Base-by-base conservation (phyloP, 2,113 vertebrate genomes). In the Sialia sialis region DNA sequence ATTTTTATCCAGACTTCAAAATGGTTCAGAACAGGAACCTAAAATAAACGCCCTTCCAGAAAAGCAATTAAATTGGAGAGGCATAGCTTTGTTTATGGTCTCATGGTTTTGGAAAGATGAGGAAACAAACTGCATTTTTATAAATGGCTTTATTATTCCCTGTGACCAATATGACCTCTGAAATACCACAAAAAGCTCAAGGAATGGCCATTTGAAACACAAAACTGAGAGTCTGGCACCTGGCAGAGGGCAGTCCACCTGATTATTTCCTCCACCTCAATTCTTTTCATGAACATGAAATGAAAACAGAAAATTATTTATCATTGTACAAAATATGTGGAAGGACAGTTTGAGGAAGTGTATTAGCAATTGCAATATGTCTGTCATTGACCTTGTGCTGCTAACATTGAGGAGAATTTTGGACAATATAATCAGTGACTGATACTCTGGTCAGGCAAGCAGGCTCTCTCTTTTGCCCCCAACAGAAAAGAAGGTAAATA, bases 1-100 rank as follows among this genome's bases (percentile, higher is more conserved):
- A 83, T 70, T 94, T 97, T 97, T 83, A 62, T 84, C 43, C 56
- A 87, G 46, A 74, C 68, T 96, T 78, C 11, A 83, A 86, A 96
- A 84, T 49, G 17, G 20, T 64, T 78, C 55, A 83, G 39, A 96
- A 87, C 46, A 82, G 86, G 87, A 94, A 56, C 36, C 55, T 91
- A 52, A 93, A 76, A 64, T 73, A 94, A 93, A 82, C 63, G 59
- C 9, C n/a, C 32, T 63, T 86, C 56, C 52, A 93, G 66, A 94
- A 86, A 84, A 84, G 27, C 55, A 66, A 36, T 79, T 7, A 48
- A 77, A 76, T 54, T 68, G 58, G 60, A 88, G 90, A 79, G 44
- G 55, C 32, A 10, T 23, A 39, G 63, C 9, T 84, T 77, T 87
- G 46, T 68, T 72, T 39, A 62, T 89, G 41, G 58, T 92, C 77